Conservation (phyloP, 2,113 vertebrate species). For the Zootoca vivipara region DNA sequence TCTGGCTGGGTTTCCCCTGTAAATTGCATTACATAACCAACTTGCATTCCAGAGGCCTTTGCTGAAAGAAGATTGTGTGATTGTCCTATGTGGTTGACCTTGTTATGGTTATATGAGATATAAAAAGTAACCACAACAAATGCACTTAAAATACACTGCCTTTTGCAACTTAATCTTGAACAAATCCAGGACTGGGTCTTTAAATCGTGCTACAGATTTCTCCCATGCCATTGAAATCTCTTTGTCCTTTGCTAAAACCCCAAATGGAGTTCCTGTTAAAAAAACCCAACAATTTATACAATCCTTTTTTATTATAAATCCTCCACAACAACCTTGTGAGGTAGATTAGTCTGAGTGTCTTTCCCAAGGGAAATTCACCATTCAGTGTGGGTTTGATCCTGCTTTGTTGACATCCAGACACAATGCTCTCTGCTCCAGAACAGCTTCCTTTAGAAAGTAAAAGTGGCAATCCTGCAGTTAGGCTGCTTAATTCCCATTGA, state of each 20-base stretch:
- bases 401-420: background rate
- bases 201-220: background rate
- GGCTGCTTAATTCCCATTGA: background rate
- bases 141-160: background rate
- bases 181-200: background rate
- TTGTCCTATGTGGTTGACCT: background rate
- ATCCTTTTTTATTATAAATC: background rate
- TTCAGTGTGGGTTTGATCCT: background rate
- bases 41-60: background rate
- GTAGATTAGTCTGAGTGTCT: background rate
- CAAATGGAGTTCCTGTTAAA: background rate
- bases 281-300: too few species aligned
- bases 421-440: too few species aligned
- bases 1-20: too few species aligned
- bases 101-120: background rate
- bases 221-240: background rate
- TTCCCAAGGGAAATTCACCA: background rate
- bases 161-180: background rate
- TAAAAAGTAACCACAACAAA: background rate
- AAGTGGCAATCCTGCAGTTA: background rate
- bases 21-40: background rate
- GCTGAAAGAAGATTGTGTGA: background rate
- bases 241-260: background rate
- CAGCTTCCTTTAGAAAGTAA: background rate
- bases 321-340: background rate